Evolutionary conservation across 2,888 invertebrate genomes (phyloP).

Genomic region (Pristionchus japonicus): DNA sequence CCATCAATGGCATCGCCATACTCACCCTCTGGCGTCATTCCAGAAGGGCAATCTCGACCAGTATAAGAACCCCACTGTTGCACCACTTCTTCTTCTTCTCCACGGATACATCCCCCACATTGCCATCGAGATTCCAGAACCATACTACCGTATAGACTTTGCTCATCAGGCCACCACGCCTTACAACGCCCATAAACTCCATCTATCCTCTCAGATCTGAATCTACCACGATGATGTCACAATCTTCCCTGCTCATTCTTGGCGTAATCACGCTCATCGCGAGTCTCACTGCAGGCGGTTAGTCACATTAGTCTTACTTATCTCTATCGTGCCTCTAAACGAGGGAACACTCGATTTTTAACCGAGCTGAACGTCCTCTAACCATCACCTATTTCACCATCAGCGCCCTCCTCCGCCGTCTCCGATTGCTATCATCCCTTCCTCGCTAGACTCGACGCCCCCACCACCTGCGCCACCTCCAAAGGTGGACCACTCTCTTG

Average conservation of each 20-base stretch:
- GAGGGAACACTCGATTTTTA: no score
- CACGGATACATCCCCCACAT: background rate
- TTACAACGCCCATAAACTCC: no score
- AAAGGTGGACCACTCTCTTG: background rate
- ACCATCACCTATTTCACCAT: constrained; percentile 35
- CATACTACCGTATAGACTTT: no score
- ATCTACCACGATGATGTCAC: background rate
- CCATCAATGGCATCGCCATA: constrained; percentile 15
- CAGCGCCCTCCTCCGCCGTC: constrained; percentile 34
- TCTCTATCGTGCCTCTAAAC: background rate
- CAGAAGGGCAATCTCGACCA: background rate
- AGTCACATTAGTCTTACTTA: background rate
- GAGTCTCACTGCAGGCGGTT: background rate
- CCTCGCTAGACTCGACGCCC: constrained; percentile 16
- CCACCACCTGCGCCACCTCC: constrained; percentile 25
- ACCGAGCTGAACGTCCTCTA: background rate
- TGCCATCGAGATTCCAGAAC: no score
- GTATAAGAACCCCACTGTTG: background rate
- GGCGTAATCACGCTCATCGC: background rate
- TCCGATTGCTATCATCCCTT: constrained; percentile 45
- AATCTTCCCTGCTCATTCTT: background rate
- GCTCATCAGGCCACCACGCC: no score
- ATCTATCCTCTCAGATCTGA: background rate
- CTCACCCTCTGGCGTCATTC: constrained; percentile 5
- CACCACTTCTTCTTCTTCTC: background rate